phyloP scores from a whole-genome alignment of 1,140 invertebrate species.

The Stegodyphus mimosarum region DNA sequence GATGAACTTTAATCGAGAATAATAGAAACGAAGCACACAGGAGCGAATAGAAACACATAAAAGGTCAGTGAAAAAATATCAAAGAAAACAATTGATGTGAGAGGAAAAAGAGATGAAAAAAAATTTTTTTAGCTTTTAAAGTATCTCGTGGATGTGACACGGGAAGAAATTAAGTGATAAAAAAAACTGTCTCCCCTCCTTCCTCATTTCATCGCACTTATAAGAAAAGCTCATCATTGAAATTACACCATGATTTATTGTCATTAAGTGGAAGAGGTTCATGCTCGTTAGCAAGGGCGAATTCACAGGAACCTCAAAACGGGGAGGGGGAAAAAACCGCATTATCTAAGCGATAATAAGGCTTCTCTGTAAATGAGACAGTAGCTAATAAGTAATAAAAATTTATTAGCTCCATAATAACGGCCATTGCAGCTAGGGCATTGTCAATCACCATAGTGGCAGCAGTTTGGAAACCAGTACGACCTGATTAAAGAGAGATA shows the following conservation, averaged over 20 bases:
- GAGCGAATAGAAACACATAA: slow-evolving; percentile 1
- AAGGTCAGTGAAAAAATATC: slow-evolving; percentile 13
- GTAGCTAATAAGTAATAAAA: slow-evolving; percentile 57
- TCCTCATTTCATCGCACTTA: slow-evolving; percentile 48
- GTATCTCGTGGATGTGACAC: slow-evolving; percentile 48
- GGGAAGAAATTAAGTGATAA: slow-evolving; percentile 47
- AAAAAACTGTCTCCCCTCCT: slow-evolving; percentile 16
- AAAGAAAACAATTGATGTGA: slow-evolving; percentile 52
- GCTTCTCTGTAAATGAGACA: slow-evolving; percentile 47
- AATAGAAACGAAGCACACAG: not conserved
- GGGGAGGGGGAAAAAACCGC: not conserved
- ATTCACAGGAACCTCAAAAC: slow-evolving; percentile 32
- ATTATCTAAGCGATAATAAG: slow-evolving; percentile 57
- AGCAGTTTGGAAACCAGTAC: slow-evolving; percentile 49
- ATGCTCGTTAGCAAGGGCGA: slow-evolving; percentile 42
- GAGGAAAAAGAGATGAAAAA: slow-evolving; percentile 10
- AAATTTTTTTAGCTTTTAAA: slow-evolving; percentile 33
- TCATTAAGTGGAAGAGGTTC: slow-evolving; percentile 46
- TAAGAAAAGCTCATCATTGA: slow-evolving; percentile 56
- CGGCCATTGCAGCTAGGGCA: slow-evolving; percentile 31
- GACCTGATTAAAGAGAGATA: slow-evolving; percentile 49
- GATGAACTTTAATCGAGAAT: not conserved
- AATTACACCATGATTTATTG: slow-evolving; percentile 57
- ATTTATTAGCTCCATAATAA: slow-evolving; percentile 56
- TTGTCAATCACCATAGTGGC: slow-evolving; percentile 48